Percentiles rank a stretch among this genome's conserved stretches.
phyloP scores from a whole-genome alignment of 2,113 vertebrate species.

The Erythrocebus patas region DNA sequence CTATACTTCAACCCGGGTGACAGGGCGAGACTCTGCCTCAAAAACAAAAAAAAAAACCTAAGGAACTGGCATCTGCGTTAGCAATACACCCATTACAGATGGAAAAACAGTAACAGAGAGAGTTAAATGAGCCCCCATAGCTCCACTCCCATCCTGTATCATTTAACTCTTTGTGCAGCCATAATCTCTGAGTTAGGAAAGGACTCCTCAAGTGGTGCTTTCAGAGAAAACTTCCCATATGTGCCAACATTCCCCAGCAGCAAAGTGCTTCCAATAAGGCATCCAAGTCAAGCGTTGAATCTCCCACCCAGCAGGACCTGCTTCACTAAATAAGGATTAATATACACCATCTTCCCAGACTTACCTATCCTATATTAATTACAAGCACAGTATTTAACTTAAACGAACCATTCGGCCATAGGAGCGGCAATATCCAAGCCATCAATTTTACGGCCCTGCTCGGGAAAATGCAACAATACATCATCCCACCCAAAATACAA shows the following conservation, averaged over 20 bases:
- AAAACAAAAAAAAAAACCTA: no score
- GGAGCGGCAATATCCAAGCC: constrained; percentile 1
- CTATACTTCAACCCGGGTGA: no score
- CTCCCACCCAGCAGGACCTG: background rate
- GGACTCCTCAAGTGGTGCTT: background rate
- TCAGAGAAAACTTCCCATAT: background rate
- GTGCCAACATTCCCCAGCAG: rapidly evolving
- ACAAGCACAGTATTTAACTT: constrained; percentile 16
- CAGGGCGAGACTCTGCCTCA: no score
- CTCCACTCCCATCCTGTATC: no score
- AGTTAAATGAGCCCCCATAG: rapidly evolving
- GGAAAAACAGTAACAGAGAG: rapidly evolving
- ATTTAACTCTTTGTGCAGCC: background rate
- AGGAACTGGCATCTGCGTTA: no score
- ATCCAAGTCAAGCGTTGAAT: background rate
- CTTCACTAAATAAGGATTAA: background rate
- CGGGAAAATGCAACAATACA: constrained; percentile 55
- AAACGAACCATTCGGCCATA: background rate
- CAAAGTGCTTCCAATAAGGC: background rate
- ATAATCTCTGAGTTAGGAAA: background rate
- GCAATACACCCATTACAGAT: rapidly evolving
- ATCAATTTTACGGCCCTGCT: constrained; percentile 69
- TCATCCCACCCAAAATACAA: constrained; percentile 74
- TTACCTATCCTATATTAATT: constrained; percentile 27
- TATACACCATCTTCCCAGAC: background rate